phyloP scores from a whole-genome alignment of 2,888 invertebrate genomes.

The Callimorpha dominula region DNA sequence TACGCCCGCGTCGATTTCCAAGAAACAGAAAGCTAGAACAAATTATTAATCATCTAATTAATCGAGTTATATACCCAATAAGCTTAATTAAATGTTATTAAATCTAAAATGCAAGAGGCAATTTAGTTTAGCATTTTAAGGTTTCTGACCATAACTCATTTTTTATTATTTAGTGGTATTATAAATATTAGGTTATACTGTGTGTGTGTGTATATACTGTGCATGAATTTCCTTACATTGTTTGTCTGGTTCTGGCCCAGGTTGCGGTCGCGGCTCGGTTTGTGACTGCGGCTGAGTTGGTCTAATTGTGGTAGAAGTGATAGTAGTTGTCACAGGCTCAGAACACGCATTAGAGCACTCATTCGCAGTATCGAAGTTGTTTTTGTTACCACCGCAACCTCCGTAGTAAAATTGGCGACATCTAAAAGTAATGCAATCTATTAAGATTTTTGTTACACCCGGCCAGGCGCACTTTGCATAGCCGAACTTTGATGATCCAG shows the following conservation, averaged over 20 bases:
- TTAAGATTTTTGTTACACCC: neutral
- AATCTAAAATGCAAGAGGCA: no score
- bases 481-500: no score
- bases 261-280: constrained; percentile 5
- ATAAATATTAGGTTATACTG: no score
- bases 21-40: constrained; percentile 89
- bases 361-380: constrained; percentile 90
- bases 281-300: constrained; percentile 24
- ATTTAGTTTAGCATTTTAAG: no score
- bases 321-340: constrained; percentile 53
- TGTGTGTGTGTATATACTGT: neutral
- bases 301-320: constrained; percentile 8
- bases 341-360: constrained; percentile 85
- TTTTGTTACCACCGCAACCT: constrained; percentile 96
- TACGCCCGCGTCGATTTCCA: constrained; percentile 90
- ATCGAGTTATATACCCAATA: neutral
- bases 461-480: no score
- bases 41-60: neutral
- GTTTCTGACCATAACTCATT: neutral
- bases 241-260: neutral
- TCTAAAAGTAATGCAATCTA: constrained; percentile 51
- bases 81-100: neutral
- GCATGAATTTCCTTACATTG: neutral
- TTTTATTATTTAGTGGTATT: neutral
- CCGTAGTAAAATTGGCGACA: constrained; percentile 96